phyloP scores from a whole-genome alignment of 1,140 invertebrate species.

The Riptortus pedestris region DNA sequence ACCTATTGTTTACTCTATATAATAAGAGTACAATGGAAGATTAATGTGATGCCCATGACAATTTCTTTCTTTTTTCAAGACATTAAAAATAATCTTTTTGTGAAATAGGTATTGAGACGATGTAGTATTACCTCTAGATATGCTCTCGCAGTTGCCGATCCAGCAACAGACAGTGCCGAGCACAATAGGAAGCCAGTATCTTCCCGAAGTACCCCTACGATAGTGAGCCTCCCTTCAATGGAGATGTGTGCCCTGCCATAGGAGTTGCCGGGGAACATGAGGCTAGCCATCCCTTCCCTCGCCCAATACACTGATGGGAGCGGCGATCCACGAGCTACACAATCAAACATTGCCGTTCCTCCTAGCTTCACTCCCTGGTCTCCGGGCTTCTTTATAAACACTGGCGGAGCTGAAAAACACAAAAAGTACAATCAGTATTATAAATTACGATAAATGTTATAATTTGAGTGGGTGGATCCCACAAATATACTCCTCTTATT shows the following conservation, averaged over 20 bases:
- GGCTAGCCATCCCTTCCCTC: constrained; percentile 62
- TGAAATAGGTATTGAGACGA: too few species aligned
- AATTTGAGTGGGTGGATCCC: background rate
- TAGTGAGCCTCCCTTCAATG: constrained; percentile 60
- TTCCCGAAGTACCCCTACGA: constrained; percentile 59
- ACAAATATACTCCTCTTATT: background rate
- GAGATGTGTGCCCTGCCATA: constrained; percentile 61
- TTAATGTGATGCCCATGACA: too few species aligned
- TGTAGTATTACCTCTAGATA: constrained; percentile 62
- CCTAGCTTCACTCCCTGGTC: constrained; percentile 63
- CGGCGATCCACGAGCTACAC: constrained; percentile 68
- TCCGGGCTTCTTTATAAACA: constrained; percentile 61
- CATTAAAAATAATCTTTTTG: too few species aligned
- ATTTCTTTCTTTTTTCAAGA: too few species aligned
- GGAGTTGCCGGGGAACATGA: constrained; percentile 73
- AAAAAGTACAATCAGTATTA: too few species aligned
- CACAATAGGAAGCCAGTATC: constrained; percentile 78
- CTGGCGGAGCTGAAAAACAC: constrained; percentile 56
- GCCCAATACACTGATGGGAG: constrained; percentile 77
- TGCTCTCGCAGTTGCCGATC: constrained; percentile 66
- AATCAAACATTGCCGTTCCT: constrained; percentile 65
- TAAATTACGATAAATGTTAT: too few species aligned
- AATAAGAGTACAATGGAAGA: too few species aligned
- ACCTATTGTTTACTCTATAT: background rate
- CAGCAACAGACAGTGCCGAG: constrained; percentile 71